Evolutionary conservation across 2,113 vertebrate species (phyloP).

Genomic region (Syngnathus typhle): DNA sequence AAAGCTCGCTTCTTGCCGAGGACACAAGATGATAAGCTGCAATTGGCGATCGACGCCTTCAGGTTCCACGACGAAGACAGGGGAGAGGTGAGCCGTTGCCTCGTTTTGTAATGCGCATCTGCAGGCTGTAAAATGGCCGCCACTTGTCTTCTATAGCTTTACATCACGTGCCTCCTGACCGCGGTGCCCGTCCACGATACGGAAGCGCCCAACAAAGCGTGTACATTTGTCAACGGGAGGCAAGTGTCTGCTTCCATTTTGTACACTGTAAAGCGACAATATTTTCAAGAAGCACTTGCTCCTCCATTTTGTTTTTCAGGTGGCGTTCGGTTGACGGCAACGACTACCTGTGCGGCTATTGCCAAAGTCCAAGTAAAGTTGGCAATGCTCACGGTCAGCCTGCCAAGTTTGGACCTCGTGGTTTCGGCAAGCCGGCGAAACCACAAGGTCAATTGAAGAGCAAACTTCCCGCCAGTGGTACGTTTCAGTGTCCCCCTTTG

Average conservation of each 20-base stretch:
- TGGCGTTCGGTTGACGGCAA: constrained; percentile 62
- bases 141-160: constrained; percentile 42
- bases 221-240: constrained; percentile 52
- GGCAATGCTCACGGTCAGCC: not conserved
- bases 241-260: constrained; percentile 7
- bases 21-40: constrained; percentile 44
- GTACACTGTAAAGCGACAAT: too few relatives aligned
- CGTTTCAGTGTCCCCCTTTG: too few relatives aligned
- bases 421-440: constrained; percentile 15
- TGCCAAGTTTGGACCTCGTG: constrained; percentile 30
- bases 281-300: too few relatives aligned
- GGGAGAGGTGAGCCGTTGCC: constrained; percentile 25
- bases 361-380: constrained; percentile 38
- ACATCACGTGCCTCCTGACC: constrained; percentile 58
- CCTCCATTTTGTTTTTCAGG: constrained; percentile 20
- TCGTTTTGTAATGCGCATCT: not conserved
- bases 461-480: not conserved
- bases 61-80: constrained; percentile 44
- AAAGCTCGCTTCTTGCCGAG: constrained; percentile 48
- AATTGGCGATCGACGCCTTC: constrained; percentile 58
- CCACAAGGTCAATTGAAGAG: constrained; percentile 11
- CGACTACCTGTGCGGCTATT: constrained; percentile 55
- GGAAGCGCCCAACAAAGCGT: constrained; percentile 49
- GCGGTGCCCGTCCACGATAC: constrained; percentile 42
- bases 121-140: not conserved